Evolutionary conservation across 2,113 vertebrate genomes (phyloP), one percentile per base, ranked within the genome.

Genomic region (Gallinago jamesoni): DNA sequence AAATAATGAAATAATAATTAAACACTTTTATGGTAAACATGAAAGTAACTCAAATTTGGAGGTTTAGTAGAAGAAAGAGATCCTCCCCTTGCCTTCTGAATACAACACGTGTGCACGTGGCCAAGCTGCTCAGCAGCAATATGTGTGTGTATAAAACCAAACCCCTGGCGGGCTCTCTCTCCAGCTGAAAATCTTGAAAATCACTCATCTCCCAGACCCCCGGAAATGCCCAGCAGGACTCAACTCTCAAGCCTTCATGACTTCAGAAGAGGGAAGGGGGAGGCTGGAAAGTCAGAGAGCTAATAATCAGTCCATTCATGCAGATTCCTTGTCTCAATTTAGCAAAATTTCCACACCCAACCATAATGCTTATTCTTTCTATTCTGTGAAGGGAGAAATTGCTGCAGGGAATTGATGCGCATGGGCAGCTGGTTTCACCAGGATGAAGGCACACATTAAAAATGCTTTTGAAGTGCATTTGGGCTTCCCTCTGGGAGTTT

Each of bases 361-460:
- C 78, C 23, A 87, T 8, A 39, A 89, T 47, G 59, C 70, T 69
- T 75, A 91, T 85, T 82, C 79, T 87, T 97, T 94, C 84, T 79
- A 33, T 66, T 83, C 87, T 57, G n/a, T 69, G 67, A 83, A 91
- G 77, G 45, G 31, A 94, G 83, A 80, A 87, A 64, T 23, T 74
- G 89, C 95, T 94, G 70, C 55, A 55, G 91, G 95, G 91, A 82
- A 37, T 87, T 67, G 87, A 94, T 83, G 91, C 89, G 87, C 84
- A 94, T 77, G 94, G 95, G 68, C 94, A 96, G 95, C 89, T 96
- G 91, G 87, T 87, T 94, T 85, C 72, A 84, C 91, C 62, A 83
- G 94, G 67, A 91, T 83, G 89, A 95, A 94, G 68, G 76, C 94
- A 95, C 52, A 85, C 89, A 92, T 94, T 87, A 95, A 89, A 96